Conservation (phyloP, 2,113 vertebrate genomes). For the Circaetus gallicus region DNA sequence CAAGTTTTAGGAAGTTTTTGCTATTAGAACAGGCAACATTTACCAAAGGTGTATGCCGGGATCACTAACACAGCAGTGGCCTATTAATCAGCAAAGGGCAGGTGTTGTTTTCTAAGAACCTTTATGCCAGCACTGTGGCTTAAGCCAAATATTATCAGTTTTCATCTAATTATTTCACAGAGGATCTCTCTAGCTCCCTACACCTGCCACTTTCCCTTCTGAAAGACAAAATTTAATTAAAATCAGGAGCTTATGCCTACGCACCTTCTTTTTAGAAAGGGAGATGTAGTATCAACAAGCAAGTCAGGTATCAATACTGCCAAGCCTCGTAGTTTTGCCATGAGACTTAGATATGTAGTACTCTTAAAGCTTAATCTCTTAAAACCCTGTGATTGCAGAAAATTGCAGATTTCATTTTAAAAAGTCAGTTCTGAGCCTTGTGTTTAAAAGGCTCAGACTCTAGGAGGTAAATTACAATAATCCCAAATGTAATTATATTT, state of each 20-base stretch:
- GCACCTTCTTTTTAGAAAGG: background rate
- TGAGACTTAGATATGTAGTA: background rate
- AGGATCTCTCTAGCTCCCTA: background rate
- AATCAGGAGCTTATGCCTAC: background rate
- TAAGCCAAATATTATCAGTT: background rate
- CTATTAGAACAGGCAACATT: background rate
- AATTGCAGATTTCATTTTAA: background rate
- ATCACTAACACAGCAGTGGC: background rate
- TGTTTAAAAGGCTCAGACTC: background rate
- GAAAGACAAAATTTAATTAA: conserved; percentile 17
- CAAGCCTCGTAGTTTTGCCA: background rate
- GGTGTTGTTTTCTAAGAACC: background rate
- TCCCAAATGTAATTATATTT: background rate
- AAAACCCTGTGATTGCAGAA: background rate
- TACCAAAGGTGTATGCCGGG: background rate
- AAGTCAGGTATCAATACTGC: background rate
- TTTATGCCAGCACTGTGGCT: background rate
- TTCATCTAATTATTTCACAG: background rate
- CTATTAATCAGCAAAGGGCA: conserved; percentile 13
- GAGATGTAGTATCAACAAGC: background rate
- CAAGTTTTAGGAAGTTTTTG: background rate
- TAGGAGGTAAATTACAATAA: background rate
- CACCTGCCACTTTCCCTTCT: background rate
- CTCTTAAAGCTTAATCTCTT: background rate
- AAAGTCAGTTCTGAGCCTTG: background rate